These are phyloP conservation scores for Vicugna pacos DNA, from an alignment of 2,113 vertebrate species.

Conservation along the genomic window DNA sequence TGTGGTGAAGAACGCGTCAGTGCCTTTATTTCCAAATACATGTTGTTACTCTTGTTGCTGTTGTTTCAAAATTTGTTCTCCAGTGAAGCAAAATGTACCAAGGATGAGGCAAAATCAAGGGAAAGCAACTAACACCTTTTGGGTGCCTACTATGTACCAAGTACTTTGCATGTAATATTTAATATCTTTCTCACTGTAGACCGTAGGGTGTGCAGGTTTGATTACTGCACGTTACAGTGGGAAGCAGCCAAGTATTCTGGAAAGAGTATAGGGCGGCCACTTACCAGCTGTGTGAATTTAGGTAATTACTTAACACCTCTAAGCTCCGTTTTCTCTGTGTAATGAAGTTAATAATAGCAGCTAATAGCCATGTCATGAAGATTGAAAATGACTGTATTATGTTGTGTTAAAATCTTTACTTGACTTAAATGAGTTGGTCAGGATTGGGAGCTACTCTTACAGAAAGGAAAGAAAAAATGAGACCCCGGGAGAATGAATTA, in stretches of 20 bases:
- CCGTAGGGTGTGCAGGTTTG: background rate
- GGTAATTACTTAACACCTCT: background rate
- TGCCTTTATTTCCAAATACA: background rate
- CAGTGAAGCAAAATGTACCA: background rate
- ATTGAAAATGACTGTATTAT: background rate
- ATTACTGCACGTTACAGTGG: background rate
- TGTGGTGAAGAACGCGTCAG: background rate
- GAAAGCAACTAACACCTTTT: background rate
- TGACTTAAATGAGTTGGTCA: background rate
- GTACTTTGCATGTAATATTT: background rate
- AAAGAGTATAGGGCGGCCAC: background rate
- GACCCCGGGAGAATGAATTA: background rate
- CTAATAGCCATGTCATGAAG: background rate
- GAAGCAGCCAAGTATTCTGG: background rate
- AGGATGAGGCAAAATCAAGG: background rate
- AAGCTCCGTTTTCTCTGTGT: background rate
- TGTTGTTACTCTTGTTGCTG: background rate
- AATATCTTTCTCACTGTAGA: background rate
- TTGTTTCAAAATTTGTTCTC: background rate
- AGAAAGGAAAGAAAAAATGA: background rate
- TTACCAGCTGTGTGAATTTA: background rate
- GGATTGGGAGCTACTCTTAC: background rate
- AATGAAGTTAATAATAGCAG: background rate
- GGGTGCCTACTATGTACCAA: background rate
- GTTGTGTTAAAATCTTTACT: background rate